Base-by-base conservation (phyloP, 2,888 invertebrate species). In the Augiades crinisus region DNA sequence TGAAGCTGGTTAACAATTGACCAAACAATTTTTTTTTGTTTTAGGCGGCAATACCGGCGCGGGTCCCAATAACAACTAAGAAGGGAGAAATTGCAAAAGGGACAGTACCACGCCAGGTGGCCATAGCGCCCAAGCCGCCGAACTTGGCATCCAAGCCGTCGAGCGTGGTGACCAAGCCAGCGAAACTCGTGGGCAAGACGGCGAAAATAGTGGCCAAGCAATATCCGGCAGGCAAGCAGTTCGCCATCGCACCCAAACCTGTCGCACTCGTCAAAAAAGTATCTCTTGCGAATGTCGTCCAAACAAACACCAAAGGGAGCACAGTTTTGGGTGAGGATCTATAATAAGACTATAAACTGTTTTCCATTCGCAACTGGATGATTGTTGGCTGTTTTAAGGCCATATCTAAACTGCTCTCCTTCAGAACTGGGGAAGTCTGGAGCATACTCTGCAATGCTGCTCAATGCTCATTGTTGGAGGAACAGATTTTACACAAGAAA, bases 101-200 rank as follows among this genome's bases (percentile, higher is more conserved):
- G 17, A 56, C 67, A 0, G 60, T 63, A 0, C 84, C 80, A 58
- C 86, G 68, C 60, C 91, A 75, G 55, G 78, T 91, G 1, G 85
- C 90, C 0, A 91, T 91, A 55, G 91, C 91, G 0, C 91, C 91
- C 0, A 91, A 86, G 62, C 87, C 82, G 0, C 59, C 75, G 62
- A 60, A 64, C 59, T 51, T 80, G 55, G 70, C 77, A n/a, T 24
- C 54, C 1, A 78, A 75, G 19, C 65, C n/a, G n/a, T n/a, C n/a
- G n/a, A n/a, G n/a, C n/a, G n/a, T n/a, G n/a, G n/a, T n/a, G n/a
- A n/a, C n/a, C n/a, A n/a, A n/a, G n/a, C n/a, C n/a, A n/a, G n/a
- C n/a, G n/a, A n/a, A n/a, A n/a, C n/a, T n/a, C n/a, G n/a, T n/a
- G n/a, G n/a, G n/a, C n/a, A n/a, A n/a, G n/a, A n/a, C n/a, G 0